Conservation (phyloP, 1,140 invertebrate species). For the Aplysia californica region DNA sequence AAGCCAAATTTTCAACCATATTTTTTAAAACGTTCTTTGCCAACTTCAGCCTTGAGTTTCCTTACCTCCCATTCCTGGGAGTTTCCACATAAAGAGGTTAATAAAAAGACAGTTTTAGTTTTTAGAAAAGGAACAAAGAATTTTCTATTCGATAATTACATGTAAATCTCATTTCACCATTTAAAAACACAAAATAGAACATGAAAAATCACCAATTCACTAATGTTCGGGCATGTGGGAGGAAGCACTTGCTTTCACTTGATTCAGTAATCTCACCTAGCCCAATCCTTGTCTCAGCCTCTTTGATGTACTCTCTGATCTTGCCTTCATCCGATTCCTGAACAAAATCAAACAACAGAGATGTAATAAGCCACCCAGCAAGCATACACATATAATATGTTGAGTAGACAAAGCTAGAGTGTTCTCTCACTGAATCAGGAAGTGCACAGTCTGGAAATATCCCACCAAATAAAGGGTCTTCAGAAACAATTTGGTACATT, state of each 20-base stretch:
- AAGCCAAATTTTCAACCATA: too few relatives aligned
- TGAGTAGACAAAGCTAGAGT: not conserved
- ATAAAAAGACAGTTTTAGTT: not conserved
- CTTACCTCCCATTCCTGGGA: too few relatives aligned
- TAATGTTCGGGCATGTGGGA: too few relatives aligned
- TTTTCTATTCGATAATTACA: not conserved
- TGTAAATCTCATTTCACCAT: not conserved
- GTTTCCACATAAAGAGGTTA: not conserved
- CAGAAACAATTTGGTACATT: not conserved
- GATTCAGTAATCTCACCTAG: not conserved
- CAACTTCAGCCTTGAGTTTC: too few relatives aligned
- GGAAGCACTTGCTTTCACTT: not conserved
- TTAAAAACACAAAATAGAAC: too few relatives aligned
- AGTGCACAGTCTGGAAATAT: not conserved
- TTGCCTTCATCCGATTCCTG: constrained; percentile 2
- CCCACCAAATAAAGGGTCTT: not conserved
- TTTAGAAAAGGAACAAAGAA: not conserved
- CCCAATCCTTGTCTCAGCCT: constrained; percentile 22
- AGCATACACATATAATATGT: not conserved
- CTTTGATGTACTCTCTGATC: constrained; percentile 11
- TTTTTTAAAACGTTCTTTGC: too few relatives aligned
- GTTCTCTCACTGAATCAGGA: not conserved
- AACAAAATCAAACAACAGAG: not conserved
- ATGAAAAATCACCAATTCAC: too few relatives aligned
- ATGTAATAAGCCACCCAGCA: not conserved